Conservation (phyloP, 1,140 invertebrate species). For the Neocloeon triangulifer region DNA sequence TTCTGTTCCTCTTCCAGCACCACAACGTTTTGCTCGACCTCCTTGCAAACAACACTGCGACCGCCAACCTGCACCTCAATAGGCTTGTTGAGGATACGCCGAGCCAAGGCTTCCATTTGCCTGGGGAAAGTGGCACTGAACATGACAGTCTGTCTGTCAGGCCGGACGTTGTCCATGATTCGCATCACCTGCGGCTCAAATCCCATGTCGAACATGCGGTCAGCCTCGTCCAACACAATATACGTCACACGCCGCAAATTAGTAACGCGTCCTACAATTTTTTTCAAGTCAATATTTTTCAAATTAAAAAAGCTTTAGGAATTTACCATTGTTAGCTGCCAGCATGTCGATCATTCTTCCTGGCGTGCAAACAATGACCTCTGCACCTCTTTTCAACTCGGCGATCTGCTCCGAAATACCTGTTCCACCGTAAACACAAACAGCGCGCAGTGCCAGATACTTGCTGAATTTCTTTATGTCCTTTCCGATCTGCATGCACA, state of each 20-base stretch:
- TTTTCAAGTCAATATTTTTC: no score
- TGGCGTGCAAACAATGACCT: constrained; percentile 98
- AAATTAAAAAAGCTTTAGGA: constrained; percentile 9
- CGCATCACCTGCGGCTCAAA: constrained; percentile 98
- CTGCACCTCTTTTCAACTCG: constrained; percentile 89
- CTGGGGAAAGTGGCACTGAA: constrained; percentile 98
- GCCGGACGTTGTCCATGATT: constrained; percentile 92
- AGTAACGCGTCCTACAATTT: constrained; percentile 69
- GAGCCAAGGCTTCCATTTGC: constrained; percentile 95
- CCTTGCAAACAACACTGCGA: constrained; percentile 90
- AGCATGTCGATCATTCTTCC: constrained; percentile 99
- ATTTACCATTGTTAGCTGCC: constrained; percentile 87
- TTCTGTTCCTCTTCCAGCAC: constrained; percentile 93
- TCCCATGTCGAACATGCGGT: constrained; percentile 99
- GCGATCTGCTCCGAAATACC: constrained; percentile 95
- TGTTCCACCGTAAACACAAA: constrained; percentile 97
- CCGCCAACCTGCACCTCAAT: constrained; percentile 98
- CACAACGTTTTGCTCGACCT: constrained; percentile 89
- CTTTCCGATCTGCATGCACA: constrained; percentile 97
- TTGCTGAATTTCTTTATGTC: constrained; percentile 94
- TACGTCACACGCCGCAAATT: constrained; percentile 91
- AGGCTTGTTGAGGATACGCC: constrained; percentile 81
- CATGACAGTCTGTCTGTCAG: constrained; percentile 94
- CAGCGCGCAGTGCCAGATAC: constrained; percentile 59
- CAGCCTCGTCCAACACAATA: constrained; percentile 94